phyloP scores from a whole-genome alignment of 2,888 invertebrate species.

The Noctua comes region DNA sequence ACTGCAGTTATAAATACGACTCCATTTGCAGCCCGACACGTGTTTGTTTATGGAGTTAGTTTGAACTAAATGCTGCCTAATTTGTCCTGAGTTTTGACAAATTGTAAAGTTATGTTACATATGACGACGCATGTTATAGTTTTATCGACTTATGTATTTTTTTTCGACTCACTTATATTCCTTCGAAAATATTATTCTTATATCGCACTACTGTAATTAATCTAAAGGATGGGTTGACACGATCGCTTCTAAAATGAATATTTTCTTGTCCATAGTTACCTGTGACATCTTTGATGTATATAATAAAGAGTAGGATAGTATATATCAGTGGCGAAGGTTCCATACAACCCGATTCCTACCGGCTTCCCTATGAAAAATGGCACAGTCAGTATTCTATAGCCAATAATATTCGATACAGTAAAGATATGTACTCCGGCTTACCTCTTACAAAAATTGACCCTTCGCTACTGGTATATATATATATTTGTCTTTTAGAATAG shows the following conservation, averaged over 20 bases:
- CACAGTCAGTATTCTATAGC: too few species aligned
- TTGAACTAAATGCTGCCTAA: background rate
- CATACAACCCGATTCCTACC: too few species aligned
- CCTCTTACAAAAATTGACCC: too few species aligned
- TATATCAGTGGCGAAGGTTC: too few species aligned
- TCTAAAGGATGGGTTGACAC: background rate
- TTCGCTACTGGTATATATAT: too few species aligned
- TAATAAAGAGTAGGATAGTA: background rate
- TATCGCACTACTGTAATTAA: background rate
- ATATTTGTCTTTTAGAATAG: background rate
- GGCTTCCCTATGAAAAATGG: too few species aligned
- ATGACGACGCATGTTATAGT: background rate
- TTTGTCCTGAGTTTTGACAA: background rate
- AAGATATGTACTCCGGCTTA: too few species aligned
- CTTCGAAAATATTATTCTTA: too few species aligned
- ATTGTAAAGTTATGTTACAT: background rate
- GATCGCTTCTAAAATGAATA: background rate
- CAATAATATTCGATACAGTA: too few species aligned
- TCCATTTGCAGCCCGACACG: background rate
- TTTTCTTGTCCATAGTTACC: background rate
- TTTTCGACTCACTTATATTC: background rate
- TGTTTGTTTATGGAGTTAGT: background rate
- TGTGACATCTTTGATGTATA: background rate
- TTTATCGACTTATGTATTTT: background rate
- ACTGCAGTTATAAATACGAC: background rate